Conservation (phyloP, 2,113 vertebrate genomes). For the Rattus norvegicus region DNA sequence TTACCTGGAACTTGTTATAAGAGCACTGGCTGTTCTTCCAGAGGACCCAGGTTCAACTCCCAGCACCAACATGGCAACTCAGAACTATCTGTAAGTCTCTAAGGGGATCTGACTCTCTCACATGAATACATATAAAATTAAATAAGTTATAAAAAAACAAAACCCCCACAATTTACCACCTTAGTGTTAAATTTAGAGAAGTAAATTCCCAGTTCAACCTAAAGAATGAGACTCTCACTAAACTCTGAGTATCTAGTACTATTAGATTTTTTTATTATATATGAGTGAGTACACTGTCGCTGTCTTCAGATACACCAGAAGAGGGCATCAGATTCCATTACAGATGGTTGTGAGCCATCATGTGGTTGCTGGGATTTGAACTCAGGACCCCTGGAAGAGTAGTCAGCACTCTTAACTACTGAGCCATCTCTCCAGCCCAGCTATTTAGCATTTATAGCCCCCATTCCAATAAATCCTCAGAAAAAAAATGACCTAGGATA, state of each 20-base stretch:
- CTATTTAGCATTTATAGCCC: slow-evolving; percentile 9
- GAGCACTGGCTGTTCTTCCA: not conserved
- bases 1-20: not conserved
- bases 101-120: not conserved
- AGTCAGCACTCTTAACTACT: too few species aligned
- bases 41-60: not conserved
- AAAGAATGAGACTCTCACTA: not conserved
- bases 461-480: slow-evolving; percentile 25
- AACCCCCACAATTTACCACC: not conserved
- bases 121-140: not conserved
- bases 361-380: too few species aligned
- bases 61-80: not conserved
- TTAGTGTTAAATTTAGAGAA: not conserved
- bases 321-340: too few species aligned
- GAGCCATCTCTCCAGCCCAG: too few species aligned
- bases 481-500: slow-evolving; percentile 24
- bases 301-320: too few species aligned
- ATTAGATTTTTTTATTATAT: too few species aligned
- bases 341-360: too few species aligned
- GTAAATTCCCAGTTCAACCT: slow-evolving; percentile 30
- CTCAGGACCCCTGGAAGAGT: too few species aligned
- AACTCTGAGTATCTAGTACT: slow-evolving; percentile 7
- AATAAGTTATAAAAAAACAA: not conserved
- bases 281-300: too few species aligned
- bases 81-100: not conserved